phyloP scores from a whole-genome alignment of 2,113 vertebrate genomes.

The Macquaria ambigua region DNA sequence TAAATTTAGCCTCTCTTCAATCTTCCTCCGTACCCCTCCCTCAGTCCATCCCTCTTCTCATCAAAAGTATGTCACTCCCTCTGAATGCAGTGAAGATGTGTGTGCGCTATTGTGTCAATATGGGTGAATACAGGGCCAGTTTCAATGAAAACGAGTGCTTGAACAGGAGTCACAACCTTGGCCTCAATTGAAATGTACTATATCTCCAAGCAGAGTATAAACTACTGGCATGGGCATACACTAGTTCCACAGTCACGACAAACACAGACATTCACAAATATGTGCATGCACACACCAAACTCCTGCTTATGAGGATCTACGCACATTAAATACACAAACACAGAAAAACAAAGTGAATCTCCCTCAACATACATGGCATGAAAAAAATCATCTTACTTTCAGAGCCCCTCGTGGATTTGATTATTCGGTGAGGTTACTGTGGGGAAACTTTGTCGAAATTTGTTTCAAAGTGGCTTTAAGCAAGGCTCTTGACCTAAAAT shows the following conservation, averaged over 20 bases:
- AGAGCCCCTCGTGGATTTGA: neutral
- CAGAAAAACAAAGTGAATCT: neutral
- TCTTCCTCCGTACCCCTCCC: neutral
- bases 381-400: too few relatives aligned
- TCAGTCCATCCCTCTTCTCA: neutral
- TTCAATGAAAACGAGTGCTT: neutral
- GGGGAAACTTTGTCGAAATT: neutral
- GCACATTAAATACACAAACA: neutral
- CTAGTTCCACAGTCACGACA: neutral
- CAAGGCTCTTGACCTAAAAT: neutral
- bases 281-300: neutral
- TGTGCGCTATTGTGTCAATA: neutral
- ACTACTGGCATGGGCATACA: too few relatives aligned
- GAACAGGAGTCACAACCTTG: neutral
- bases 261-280: too few relatives aligned
- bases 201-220: neutral
- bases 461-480: neutral
- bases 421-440: neutral
- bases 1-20: neutral
- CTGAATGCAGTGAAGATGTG: constrained; percentile 2
- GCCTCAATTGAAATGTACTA: neutral
- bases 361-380: neutral
- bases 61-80: neutral
- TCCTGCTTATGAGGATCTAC: neutral
- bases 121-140: neutral